Percentiles rank a stretch among this genome's conserved stretches.
Evolutionary conservation across 2,888 invertebrate species (phyloP).

Genomic region (Polyploca ridens): DNA sequence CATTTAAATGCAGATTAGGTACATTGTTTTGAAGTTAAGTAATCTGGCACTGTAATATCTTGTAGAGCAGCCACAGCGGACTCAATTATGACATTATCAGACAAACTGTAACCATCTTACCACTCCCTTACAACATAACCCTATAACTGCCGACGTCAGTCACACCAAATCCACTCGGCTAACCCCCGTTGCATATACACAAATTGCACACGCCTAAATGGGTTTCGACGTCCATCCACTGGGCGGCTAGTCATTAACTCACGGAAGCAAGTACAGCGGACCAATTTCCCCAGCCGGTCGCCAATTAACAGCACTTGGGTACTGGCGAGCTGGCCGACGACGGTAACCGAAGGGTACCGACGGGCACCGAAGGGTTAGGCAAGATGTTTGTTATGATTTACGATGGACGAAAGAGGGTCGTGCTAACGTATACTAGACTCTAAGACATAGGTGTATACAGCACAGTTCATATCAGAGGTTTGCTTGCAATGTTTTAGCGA

Average conservation of each 20-base stretch:
- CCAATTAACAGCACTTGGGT: conserved; percentile 80
- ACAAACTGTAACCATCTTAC: conserved; percentile 15
- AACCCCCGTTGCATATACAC: conserved; percentile 71
- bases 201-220: conserved; percentile 81
- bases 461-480: conserved; percentile 10
- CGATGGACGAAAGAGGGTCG: conserved; percentile 56
- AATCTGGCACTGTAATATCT: neutral
- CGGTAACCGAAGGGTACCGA: conserved; percentile 73
- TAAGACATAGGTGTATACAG: conserved; percentile 12
- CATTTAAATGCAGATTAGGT: neutral
- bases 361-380: conserved; percentile 78
- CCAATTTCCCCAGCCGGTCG: conserved; percentile 80
- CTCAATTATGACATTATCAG: neutral
- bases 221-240: conserved; percentile 80
- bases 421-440: conserved; percentile 15
- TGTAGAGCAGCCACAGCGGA: neutral
- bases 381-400: conserved; percentile 82
- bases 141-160: conserved; percentile 43
- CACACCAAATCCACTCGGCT: conserved; percentile 64
- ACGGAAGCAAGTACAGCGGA: conserved; percentile 81
- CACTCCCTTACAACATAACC: conserved; percentile 22
- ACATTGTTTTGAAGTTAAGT: neutral
- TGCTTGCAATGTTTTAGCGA: neutral
- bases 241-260: conserved; percentile 81
- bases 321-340: conserved; percentile 53